These are phyloP conservation scores for Beroe forskalii DNA, from an alignment of 37 sponge, comb jelly and placozoan species.

Conservation along the genomic window DNA sequence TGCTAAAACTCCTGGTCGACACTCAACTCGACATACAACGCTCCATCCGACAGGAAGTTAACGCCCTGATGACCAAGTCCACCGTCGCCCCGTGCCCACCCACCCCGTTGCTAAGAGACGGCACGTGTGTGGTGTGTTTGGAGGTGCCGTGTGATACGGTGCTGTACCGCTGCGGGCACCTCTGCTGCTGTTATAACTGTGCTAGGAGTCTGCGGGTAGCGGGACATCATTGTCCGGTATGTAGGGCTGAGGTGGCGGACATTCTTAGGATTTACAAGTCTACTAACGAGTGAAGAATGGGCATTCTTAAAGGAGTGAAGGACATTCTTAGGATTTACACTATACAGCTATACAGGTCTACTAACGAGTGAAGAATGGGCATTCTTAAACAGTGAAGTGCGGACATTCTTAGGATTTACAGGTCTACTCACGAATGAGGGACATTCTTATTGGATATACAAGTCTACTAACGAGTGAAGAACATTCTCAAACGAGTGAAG, in stretches of 20 bases:
- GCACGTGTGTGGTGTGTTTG: constrained; percentile 85
- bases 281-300: constrained; percentile 34
- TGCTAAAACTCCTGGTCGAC: constrained; percentile 81
- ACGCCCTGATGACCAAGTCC: constrained; percentile 73
- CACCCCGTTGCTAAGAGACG: constrained; percentile 68
- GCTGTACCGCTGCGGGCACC: constrained; percentile 92
- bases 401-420: constrained; percentile 80
- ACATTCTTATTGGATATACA: too few species aligned
- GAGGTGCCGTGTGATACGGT: constrained; percentile 75
- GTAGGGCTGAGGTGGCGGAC: constrained; percentile 85
- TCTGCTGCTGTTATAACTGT: constrained; percentile 86
- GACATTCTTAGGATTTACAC: constrained; percentile 84
- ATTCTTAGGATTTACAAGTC: constrained; percentile 77
- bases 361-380: neutral
- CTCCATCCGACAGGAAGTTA: constrained; percentile 85
- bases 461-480: constrained; percentile 63
- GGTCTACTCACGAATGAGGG: constrained; percentile 61
- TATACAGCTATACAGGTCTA: too few species aligned
- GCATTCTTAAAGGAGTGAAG: too few species aligned
- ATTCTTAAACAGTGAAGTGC: too few species aligned
- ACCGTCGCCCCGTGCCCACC: constrained; percentile 25
- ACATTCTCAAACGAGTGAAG: too few species aligned
- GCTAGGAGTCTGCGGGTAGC: constrained; percentile 77
- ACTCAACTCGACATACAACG: constrained; percentile 86
- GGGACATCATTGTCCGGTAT: constrained; percentile 84